These are phyloP conservation scores for Apis laboriosa DNA, from an alignment of 1,140 invertebrate species.

Conservation along the genomic window DNA sequence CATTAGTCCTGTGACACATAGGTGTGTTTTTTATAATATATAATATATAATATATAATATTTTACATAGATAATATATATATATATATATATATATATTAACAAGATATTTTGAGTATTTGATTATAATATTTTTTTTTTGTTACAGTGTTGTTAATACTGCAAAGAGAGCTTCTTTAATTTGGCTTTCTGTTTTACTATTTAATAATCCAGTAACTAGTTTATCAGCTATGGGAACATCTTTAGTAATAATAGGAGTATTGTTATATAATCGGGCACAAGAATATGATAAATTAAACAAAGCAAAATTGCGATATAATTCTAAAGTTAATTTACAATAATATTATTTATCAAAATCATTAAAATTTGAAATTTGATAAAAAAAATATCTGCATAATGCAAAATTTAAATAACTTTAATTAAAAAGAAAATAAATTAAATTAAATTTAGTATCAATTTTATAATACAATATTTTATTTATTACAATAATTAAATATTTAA, in stretches of 20 bases:
- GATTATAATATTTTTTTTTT: slow-evolving; percentile 47
- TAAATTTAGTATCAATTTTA: slow-evolving; percentile 41
- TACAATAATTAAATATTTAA: neutral
- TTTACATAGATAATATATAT: no score
- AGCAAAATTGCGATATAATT: slow-evolving; percentile 69
- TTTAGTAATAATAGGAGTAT: slow-evolving; percentile 88
- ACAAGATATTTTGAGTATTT: neutral
- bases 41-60: neutral
- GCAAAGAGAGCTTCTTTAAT: slow-evolving; percentile 92
- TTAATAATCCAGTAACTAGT: slow-evolving; percentile 90
- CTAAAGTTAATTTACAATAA: slow-evolving; percentile 78
- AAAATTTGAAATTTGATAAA: slow-evolving; percentile 32
- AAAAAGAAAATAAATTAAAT: neutral
- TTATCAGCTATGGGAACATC: slow-evolving; percentile 89
- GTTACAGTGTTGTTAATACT: slow-evolving; percentile 91
- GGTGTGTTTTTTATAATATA: slow-evolving; percentile 80
- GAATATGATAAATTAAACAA: slow-evolving; percentile 80
- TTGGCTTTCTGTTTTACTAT: slow-evolving; percentile 91
- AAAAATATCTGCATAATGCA: neutral
- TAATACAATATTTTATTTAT: slow-evolving; percentile 34
- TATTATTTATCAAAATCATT: slow-evolving; percentile 40
- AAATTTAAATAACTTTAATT: no score
- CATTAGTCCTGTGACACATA: slow-evolving; percentile 93
- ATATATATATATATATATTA: neutral
- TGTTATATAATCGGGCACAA: slow-evolving; percentile 89